phyloP scores from a whole-genome alignment of 2,113 vertebrate genomes.

The Blennius ocellaris region DNA sequence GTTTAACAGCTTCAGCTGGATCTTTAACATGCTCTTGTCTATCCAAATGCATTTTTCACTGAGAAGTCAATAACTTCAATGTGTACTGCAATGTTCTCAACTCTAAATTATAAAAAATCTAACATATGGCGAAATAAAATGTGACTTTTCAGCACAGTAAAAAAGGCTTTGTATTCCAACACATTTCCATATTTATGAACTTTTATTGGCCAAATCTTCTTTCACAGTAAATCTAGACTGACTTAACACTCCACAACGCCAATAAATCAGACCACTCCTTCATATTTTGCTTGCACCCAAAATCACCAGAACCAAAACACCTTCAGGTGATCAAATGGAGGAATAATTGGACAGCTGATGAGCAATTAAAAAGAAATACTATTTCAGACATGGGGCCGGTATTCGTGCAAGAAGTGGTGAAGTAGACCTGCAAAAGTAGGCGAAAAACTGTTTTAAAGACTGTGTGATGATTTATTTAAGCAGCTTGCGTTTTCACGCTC shows the following conservation, averaged over 20 bases:
- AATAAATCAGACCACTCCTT: not conserved
- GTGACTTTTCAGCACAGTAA: too few relatives aligned
- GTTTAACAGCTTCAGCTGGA: too few relatives aligned
- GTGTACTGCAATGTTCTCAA: too few relatives aligned
- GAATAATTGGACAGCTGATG: not conserved
- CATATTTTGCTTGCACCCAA: not conserved
- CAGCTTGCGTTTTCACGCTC: not conserved
- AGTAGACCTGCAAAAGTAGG: not conserved
- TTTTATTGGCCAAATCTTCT: not conserved
- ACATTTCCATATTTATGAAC: too few relatives aligned
- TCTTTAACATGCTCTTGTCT: not conserved
- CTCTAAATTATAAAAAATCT: too few relatives aligned
- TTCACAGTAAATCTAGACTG: not conserved
- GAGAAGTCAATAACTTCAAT: too few relatives aligned
- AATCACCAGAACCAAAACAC: not conserved
- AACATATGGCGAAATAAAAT: too few relatives aligned
- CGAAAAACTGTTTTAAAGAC: not conserved
- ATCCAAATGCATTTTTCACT: not conserved
- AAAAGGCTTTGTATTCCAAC: too few relatives aligned
- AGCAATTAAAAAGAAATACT: not conserved
- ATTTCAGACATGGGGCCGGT: not conserved
- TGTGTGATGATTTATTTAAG: constrained; percentile 24
- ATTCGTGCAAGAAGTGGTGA: not conserved
- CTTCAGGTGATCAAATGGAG: too few relatives aligned
- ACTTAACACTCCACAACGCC: not conserved